Evolutionary conservation across 2,888 invertebrate genomes (phyloP).

Genomic region (Andrena haemorrhoa): DNA sequence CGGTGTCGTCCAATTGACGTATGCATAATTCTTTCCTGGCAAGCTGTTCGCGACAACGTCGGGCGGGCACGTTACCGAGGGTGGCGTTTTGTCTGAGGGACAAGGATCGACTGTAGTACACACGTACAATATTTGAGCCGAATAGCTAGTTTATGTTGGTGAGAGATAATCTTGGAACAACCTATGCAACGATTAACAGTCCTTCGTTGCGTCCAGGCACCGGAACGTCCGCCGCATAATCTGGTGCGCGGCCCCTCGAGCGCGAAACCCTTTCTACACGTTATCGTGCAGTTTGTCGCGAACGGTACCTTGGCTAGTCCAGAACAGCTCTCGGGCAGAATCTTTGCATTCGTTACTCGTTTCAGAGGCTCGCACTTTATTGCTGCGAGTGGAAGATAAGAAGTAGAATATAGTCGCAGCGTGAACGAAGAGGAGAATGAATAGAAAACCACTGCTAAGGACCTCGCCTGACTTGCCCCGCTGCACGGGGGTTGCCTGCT

Average conservation of each 20-base stretch:
- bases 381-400: constrained; percentile 75
- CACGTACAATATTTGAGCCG: neutral
- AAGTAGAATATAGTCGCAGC: neutral
- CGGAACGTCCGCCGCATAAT: constrained; percentile 87
- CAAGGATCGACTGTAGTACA: constrained; percentile 12
- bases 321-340: constrained; percentile 86
- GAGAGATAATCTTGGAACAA: constrained; percentile 71
- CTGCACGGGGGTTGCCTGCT: no score
- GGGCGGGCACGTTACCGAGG: constrained; percentile 87
- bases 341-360: constrained; percentile 86
- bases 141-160: no score
- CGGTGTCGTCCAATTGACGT: constrained; percentile 86
- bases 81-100: constrained; percentile 87
- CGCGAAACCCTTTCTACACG: constrained; percentile 87
- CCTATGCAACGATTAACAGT: constrained; percentile 85
- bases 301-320: constrained; percentile 86
- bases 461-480: no score
- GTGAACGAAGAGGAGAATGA: neutral
- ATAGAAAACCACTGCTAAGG: no score
- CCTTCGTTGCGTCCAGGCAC: constrained; percentile 86
- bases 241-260: constrained; percentile 86
- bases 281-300: constrained; percentile 87
- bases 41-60: constrained; percentile 85
- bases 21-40: constrained; percentile 86
- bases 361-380: constrained; percentile 86